phyloP scores from a whole-genome alignment of 2,888 invertebrate genomes.

The Cistogaster globosa region DNA sequence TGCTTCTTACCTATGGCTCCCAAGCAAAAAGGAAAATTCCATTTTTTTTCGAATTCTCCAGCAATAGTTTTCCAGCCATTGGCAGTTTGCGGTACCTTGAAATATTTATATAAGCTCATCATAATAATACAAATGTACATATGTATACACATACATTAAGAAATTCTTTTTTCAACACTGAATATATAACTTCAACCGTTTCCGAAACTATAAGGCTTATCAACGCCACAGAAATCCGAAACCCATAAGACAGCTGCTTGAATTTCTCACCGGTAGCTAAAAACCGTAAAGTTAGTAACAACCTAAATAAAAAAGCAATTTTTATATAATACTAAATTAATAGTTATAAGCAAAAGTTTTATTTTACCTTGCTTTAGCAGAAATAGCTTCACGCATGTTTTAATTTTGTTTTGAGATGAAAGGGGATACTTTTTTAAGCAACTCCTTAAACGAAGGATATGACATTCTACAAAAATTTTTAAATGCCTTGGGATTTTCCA shows the following conservation, averaged over 20 bases:
- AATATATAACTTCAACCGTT: constrained; percentile 6
- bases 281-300: not conserved
- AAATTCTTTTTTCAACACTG: too few species aligned
- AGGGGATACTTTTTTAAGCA: not conserved
- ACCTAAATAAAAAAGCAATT: too few species aligned
- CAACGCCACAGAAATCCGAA: constrained; percentile 11
- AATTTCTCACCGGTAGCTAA: constrained; percentile 31
- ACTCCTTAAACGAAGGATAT: not conserved
- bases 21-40: not conserved
- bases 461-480: not conserved
- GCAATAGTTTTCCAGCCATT: not conserved
- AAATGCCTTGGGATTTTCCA: not conserved
- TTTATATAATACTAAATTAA: too few species aligned
- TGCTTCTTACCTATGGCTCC: not conserved
- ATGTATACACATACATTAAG: too few species aligned
- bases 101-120: not conserved
- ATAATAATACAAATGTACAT: too few species aligned
- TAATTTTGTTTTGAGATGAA: too few species aligned
- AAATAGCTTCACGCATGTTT: too few species aligned
- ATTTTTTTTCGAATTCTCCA: not conserved
- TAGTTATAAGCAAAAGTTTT: too few species aligned
- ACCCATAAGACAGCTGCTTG: constrained; percentile 21
- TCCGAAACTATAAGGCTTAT: constrained; percentile 14
- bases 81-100: not conserved
- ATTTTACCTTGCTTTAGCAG: too few species aligned